phyloP scores from a whole-genome alignment of 1,140 invertebrate genomes.

The Camponotus floridanus region DNA sequence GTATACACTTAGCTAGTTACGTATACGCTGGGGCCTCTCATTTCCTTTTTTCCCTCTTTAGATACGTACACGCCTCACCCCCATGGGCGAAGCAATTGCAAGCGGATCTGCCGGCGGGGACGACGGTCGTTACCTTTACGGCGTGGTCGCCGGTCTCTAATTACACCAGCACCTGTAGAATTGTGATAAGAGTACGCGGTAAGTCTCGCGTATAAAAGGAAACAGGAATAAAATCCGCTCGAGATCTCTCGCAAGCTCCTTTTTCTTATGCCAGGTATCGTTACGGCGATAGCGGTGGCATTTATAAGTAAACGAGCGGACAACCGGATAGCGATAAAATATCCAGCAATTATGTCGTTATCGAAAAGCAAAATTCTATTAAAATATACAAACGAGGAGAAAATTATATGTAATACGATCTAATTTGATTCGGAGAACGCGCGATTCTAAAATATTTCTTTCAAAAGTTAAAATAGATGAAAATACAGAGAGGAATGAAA shows the following conservation, averaged over 20 bases:
- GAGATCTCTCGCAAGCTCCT: constrained; percentile 11
- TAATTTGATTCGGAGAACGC: background rate
- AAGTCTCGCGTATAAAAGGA: constrained; percentile 64
- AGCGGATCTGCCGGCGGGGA: constrained; percentile 88
- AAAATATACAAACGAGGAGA: too few relatives aligned
- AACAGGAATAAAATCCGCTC: constrained; percentile 23
- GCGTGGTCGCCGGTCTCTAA: constrained; percentile 87
- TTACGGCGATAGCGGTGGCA: background rate
- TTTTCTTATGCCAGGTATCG: constrained; percentile 4
- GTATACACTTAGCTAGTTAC: too few relatives aligned
- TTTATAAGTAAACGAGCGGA: constrained; percentile 4
- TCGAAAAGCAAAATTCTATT: too few relatives aligned
- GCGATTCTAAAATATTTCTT: background rate
- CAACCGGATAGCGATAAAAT: background rate
- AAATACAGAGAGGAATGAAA: background rate
- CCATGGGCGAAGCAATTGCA: constrained; percentile 89
- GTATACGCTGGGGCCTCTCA: background rate
- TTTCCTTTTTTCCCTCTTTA: constrained; percentile 73
- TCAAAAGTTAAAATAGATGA: background rate
- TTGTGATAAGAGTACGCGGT: constrained; percentile 89
- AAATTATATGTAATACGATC: too few relatives aligned
- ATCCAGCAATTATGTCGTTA: background rate
- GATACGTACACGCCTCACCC: constrained; percentile 88
- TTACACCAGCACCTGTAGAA: constrained; percentile 87
- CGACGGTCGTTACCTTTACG: constrained; percentile 88